A percentile compares a stretch with the other conserved stretches of the same genome.
These are phyloP conservation scores for Trichogramma dendrolimi DNA, from an alignment of 2,888 invertebrate genomes.

Conservation along the genomic window DNA sequence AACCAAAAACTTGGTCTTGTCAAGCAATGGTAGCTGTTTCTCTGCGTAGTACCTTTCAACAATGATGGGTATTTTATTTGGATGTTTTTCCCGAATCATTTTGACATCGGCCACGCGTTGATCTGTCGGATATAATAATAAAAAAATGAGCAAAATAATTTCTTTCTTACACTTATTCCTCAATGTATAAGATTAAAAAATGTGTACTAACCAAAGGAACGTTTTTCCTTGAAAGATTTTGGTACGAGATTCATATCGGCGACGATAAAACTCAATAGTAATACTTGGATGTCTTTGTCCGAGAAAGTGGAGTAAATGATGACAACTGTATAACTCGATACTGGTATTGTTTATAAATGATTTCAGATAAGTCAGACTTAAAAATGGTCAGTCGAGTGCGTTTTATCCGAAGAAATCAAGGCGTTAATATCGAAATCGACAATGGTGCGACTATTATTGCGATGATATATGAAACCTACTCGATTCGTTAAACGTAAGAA, in stretches of 20 bases:
- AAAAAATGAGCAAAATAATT: neutral
- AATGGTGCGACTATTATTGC: too few species aligned
- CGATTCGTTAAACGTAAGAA: too few species aligned
- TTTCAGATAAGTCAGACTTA: too few species aligned
- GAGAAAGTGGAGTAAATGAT: too few species aligned
- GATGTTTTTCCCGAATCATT: constrained; percentile 42
- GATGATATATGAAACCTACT: too few species aligned
- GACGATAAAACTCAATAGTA: neutral
- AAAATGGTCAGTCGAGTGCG: too few species aligned
- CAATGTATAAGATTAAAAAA: neutral
- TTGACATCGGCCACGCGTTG: constrained; percentile 44
- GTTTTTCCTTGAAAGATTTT: constrained; percentile 46
- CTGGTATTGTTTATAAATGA: too few species aligned
- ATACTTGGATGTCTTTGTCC: too few species aligned
- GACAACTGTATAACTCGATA: too few species aligned
- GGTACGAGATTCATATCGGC: constrained; percentile 37
- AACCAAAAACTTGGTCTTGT: constrained; percentile 83
- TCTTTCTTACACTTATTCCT: constrained; percentile 3
- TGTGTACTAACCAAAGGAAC: constrained; percentile 42
- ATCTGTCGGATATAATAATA: constrained; percentile 31
- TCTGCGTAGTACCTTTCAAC: constrained; percentile 80
- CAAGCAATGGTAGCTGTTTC: constrained; percentile 68
- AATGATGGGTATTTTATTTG: constrained; percentile 63
- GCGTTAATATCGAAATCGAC: too few species aligned
- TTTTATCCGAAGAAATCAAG: too few species aligned